Evolutionary conservation across 2,888 invertebrate species (phyloP), one percentile per base, ranked within the genome.

Genomic region (Lissonota sp.): DNA sequence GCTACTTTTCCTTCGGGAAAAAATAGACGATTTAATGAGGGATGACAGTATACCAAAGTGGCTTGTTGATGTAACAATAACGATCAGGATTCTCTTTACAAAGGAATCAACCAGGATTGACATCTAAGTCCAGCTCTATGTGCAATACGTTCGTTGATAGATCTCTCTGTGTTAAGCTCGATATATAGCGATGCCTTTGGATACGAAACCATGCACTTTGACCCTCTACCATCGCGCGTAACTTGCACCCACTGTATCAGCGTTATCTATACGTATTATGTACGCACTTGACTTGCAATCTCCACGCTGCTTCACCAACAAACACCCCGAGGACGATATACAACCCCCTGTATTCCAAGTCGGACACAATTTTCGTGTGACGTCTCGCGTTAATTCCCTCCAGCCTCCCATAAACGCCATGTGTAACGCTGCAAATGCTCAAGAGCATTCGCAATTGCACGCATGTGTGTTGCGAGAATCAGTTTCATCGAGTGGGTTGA

Each of bases 281-380:
- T 71, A 66, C 71, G 66, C 64, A 58, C 49, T 42, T 10, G n/a
- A 42, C 42, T 58, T 71, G 71, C 71, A 72, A 26, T 49, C 40
- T 42, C 60, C 62, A 44, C 51, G 71, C 42, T 42, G 51, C 64
- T 60, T 37, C 46, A 42, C 26, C 26, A 60, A 40, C 49, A 57
- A 78, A 66, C 75, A 72, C 37, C 70, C 46, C 39, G 26, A 26
- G 26, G 10, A 26, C 26, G 26, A 39, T 14, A 39, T 49, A 12
- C 53, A 51, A 72, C 57, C 60, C 63, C 26, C 26, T 26, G 1
- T 26, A 26, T 26, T 26, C 26, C 26, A 26, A 26, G 55, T 78
- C 63, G 64, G 66, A 78, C 71, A 53, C 71, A 60, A 78, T 78
- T 78, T 78, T 78, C 64, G 51, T 71, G 7, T 58, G 39, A 64